phyloP scores from a whole-genome alignment of 2,888 invertebrate species.

The Cyclophora punctaria region DNA sequence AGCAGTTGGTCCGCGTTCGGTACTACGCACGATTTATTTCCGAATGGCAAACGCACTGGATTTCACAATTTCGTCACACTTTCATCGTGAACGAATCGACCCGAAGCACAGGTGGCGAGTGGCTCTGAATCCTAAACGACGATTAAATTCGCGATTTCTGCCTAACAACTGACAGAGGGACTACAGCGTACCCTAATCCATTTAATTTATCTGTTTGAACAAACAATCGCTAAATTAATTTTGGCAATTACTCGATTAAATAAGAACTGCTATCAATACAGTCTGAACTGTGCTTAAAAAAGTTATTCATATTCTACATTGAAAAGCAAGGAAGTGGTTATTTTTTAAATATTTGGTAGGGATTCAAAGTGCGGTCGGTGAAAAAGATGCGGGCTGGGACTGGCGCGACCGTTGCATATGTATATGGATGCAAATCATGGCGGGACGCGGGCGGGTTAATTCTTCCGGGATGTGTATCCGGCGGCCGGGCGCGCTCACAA shows the following conservation, averaged over 20 bases:
- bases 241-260: not conserved
- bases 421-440: slow-evolving; percentile 50
- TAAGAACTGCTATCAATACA: too few relatives aligned
- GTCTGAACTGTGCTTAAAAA: too few relatives aligned
- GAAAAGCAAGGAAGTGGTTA: too few relatives aligned
- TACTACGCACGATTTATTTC: slow-evolving; percentile 25
- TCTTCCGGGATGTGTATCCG: slow-evolving; percentile 74
- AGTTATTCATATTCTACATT: too few relatives aligned
- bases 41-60: slow-evolving; percentile 23
- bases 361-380: not conserved
- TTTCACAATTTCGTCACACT: slow-evolving; percentile 56
- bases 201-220: slow-evolving; percentile 3
- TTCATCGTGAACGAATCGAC: slow-evolving; percentile 30
- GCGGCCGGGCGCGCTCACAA: slow-evolving; percentile 25
- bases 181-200: slow-evolving; percentile 6
- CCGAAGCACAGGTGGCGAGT: slow-evolving; percentile 19
- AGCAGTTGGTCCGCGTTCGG: slow-evolving; percentile 4
- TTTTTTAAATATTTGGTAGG: too few relatives aligned
- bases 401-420: slow-evolving; percentile 29
- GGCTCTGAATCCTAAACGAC: slow-evolving; percentile 26
- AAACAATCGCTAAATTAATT: slow-evolving; percentile 1
- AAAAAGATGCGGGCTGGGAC: not conserved
- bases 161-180: slow-evolving; percentile 3
- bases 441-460: slow-evolving; percentile 47
- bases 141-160: slow-evolving; percentile 19